These are phyloP conservation scores for Heliangelus exortis DNA, from an alignment of 2,797 vertebrate species.

Conservation along the genomic window DNA sequence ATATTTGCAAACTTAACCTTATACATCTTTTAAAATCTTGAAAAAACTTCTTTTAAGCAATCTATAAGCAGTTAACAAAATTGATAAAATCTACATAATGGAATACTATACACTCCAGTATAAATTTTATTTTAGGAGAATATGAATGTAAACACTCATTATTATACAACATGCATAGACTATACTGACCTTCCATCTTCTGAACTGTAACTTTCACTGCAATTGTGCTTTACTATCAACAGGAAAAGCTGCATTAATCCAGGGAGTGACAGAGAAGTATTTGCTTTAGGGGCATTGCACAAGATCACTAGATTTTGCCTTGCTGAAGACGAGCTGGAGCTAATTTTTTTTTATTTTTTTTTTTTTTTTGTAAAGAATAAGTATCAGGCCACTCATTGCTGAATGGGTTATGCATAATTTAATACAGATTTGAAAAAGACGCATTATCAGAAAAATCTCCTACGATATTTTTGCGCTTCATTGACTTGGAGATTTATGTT, in stretches of 20 bases:
- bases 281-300: slow-evolving; percentile 65
- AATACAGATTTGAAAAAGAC: too few species aligned
- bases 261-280: slow-evolving; percentile 56
- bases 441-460: too few species aligned
- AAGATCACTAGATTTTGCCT: slow-evolving; percentile 39
- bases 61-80: slow-evolving; percentile 84
- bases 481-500: slow-evolving; percentile 25
- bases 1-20: slow-evolving; percentile 85
- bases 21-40: slow-evolving; percentile 84
- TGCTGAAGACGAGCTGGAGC: slow-evolving; percentile 50
- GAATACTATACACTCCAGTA: slow-evolving; percentile 78
- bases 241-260: slow-evolving; percentile 69
- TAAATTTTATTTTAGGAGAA: slow-evolving; percentile 74
- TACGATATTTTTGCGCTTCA: not conserved
- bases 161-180: slow-evolving; percentile 85
- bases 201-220: slow-evolving; percentile 60
- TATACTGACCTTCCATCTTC: slow-evolving; percentile 77
- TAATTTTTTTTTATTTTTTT: not conserved
- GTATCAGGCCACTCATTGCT: not conserved
- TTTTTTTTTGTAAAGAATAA: not conserved
- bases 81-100: slow-evolving; percentile 79
- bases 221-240: slow-evolving; percentile 76
- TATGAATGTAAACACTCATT: slow-evolving; percentile 83
- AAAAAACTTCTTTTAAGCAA: slow-evolving; percentile 77
- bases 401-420: not conserved